Conservation (phyloP, 1,140 invertebrate genomes). For the Steinernema feltiae region DNA sequence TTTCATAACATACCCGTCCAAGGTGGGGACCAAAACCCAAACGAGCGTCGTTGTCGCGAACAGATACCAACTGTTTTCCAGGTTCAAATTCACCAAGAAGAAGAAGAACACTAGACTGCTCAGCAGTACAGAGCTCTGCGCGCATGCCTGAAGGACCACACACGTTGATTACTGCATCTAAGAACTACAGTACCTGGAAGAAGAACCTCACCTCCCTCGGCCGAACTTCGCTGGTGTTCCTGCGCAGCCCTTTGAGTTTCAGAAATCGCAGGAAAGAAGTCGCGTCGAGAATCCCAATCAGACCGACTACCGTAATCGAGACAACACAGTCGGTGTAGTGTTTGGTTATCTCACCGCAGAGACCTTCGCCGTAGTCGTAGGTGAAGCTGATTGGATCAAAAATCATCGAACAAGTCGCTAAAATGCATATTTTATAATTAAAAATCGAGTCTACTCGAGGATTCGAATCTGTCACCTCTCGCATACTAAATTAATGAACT, state of each 20-base stretch:
- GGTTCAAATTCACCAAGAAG: neutral
- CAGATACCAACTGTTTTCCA: neutral
- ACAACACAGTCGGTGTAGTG: neutral
- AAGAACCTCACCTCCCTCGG: neutral
- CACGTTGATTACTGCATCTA: neutral
- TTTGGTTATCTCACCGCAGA: neutral
- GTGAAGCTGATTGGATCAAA: slow-evolving; percentile 4
- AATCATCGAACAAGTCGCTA: neutral
- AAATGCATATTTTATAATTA: neutral
- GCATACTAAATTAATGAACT: neutral
- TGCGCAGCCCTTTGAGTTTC: neutral
- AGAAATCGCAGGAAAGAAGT: neutral
- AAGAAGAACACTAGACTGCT: neutral
- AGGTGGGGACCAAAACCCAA: neutral
- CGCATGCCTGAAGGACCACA: neutral
- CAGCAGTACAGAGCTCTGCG: neutral
- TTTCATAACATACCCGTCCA: neutral
- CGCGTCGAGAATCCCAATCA: neutral
- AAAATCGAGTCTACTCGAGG: too few species aligned
- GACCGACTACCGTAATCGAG: neutral
- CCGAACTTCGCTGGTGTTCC: neutral
- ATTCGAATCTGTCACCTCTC: too few species aligned
- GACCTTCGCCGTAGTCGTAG: slow-evolving; percentile 5
- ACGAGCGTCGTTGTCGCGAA: neutral
- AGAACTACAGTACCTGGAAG: neutral